phyloP scores from a whole-genome alignment of 2,888 invertebrate species.

The Parnassius orleans region DNA sequence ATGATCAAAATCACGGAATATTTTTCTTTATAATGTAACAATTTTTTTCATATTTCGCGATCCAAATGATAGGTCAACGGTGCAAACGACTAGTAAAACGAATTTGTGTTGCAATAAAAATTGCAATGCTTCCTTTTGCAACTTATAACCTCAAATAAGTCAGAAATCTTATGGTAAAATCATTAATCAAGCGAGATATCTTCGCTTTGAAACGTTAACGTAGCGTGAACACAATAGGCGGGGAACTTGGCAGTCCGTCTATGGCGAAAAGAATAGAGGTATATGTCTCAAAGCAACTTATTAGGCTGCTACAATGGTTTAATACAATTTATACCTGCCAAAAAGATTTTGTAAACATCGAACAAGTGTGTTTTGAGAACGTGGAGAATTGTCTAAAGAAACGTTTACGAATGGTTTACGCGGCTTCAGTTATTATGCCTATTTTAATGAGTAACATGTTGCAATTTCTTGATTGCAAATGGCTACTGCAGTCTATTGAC shows the following conservation, averaged over 20 bases:
- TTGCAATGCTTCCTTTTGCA: slow-evolving; percentile 39
- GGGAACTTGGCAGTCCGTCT: slow-evolving; percentile 36
- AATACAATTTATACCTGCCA: slow-evolving; percentile 1
- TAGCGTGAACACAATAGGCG: slow-evolving; percentile 66
- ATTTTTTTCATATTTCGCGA: too few relatives aligned
- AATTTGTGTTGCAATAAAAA: slow-evolving; percentile 9
- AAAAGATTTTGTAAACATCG: not conserved
- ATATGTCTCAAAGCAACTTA: slow-evolving; percentile 10
- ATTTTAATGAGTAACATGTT: too few relatives aligned
- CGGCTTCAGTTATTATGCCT: too few relatives aligned
- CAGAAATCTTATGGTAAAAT: slow-evolving; percentile 72
- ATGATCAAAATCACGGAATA: too few relatives aligned
- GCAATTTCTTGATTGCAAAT: too few relatives aligned
- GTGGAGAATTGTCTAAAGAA: not conserved
- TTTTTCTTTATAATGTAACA: too few relatives aligned
- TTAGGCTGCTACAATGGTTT: not conserved
- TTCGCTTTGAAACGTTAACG: slow-evolving; percentile 56
- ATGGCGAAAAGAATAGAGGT: slow-evolving; percentile 23
- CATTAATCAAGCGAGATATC: slow-evolving; percentile 71
- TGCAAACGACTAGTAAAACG: not conserved
- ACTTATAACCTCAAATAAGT: slow-evolving; percentile 41
- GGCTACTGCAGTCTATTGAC: too few relatives aligned
- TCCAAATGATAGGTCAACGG: too few relatives aligned
- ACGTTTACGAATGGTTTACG: too few relatives aligned
- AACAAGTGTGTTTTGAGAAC: not conserved